Conservation (phyloP, 2,888 invertebrate genomes). For the Dascillus cervinus region DNA sequence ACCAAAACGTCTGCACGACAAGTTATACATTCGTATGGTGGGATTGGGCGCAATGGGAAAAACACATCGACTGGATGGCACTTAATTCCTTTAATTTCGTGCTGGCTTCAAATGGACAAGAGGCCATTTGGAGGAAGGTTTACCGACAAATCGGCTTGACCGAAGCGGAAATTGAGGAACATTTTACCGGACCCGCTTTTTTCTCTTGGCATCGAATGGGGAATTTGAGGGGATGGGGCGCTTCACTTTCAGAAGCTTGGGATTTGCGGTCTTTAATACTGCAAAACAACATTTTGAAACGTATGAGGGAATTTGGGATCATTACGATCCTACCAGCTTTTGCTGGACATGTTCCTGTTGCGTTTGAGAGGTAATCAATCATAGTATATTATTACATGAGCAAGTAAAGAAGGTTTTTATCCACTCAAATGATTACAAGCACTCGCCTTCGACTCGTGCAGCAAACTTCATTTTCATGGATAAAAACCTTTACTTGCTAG, state of each 20-base stretch:
- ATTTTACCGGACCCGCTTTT: conserved; percentile 90
- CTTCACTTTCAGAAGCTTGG: conserved; percentile 69
- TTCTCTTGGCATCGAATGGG: conserved; percentile 95
- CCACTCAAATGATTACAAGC: no score
- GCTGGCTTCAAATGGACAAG: conserved; percentile 82
- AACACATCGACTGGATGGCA: conserved; percentile 94
- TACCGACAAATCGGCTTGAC: conserved; percentile 68
- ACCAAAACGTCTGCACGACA: conserved; percentile 89
- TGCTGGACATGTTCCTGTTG: conserved; percentile 81
- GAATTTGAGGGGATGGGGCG: conserved; percentile 85
- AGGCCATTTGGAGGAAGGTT: conserved; percentile 77
- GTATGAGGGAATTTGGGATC: conserved; percentile 79
- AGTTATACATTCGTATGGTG: conserved; percentile 86
- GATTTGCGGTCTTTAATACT: conserved; percentile 58
- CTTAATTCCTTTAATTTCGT: conserved; percentile 88
- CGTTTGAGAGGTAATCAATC: conserved; percentile 53
- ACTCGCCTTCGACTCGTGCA: no score
- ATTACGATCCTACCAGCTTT: conserved; percentile 83
- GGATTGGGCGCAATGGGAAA: conserved; percentile 71
- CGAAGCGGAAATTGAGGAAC: conserved; percentile 64
- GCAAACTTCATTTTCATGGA: no score
- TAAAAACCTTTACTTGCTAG: no score
- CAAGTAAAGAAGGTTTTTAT: no score
- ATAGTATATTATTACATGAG: no score
- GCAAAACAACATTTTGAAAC: conserved; percentile 63